Base-by-base conservation (phyloP, 2,888 invertebrate species). In the Lutraria lutraria region DNA sequence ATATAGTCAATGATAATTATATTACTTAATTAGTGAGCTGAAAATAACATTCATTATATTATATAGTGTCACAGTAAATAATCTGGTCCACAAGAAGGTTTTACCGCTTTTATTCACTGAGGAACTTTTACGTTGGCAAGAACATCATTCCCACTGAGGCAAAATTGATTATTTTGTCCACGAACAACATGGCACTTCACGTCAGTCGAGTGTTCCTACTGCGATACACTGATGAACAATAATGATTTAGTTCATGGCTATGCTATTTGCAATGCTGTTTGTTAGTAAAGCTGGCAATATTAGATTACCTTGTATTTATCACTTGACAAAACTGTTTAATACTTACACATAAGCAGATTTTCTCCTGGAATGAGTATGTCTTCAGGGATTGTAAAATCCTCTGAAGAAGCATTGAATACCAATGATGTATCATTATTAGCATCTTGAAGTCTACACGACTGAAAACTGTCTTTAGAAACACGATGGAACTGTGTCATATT, bases 271-370 rank as follows among this genome's bases (percentile, higher is more conserved):
- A 25, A 19, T 19, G 19, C n/a, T 25, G 4, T 31, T 34, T 16
- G 34, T 31, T 2, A 76, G 15, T 34, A 19, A 8, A 25, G 25
- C 25, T 4, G 25, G 0, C 34, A 34, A 6, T 10, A 76, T 76
- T 34, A 76, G 34, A 34, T 76, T 76, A 76, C 2, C 76, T 34
- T 16, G 76, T 19, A 76, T 76, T 34, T 15, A 31, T 76, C 15
- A 29, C 29, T 34, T 34, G 31, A 31, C 34, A 34, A 76, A 76
- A 76, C 34, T 34, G 31, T 31, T 19, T 19, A 34, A 63, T 31
- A 76, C 76, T 76, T 76, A 76, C 76, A 76, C 31, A 76, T 76
- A 34, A 76, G 3, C 76, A 76, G 34, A 21, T 76, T 76, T 76
- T 76, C 76, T 76, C 76, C 76, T 10, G 13, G 25, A 34, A 76